Base-by-base conservation (phyloP, 2,797 vertebrate species). In the Sarcophilus harrisii region DNA sequence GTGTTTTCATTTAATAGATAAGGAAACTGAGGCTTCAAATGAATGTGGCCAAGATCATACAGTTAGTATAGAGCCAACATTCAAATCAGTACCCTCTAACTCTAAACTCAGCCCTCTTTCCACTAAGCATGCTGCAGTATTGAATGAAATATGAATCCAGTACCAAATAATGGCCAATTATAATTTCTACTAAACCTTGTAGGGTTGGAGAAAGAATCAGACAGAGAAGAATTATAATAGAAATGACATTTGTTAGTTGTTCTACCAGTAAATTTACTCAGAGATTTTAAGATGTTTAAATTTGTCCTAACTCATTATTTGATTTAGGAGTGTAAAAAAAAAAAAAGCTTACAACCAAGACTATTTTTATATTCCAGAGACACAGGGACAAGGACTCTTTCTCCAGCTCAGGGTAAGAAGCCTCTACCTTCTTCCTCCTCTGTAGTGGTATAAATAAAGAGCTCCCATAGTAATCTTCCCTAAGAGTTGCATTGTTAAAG, bases 401-500 rank as follows among this genome's bases (percentile, higher is more conserved):
- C 91, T 27, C 16, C 96, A 95, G 97, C 0, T 54, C 32, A 92
- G 21, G 49, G 96, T 90, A 92, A 93, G 95, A 97, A 92, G 96
- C 93, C 58, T 95, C n/a, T 93, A 0, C 60, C 96, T 97, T 95
- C 96, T 91, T 58, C 90, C 92, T 13, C 90, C 96, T 97, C 54
- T 1, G 2, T 97, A 97, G 97, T 96, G 96, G 95, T 93, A 96
- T 96, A 97, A 81, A 98, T 94, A 97, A 98, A 98, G 97, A 97
- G 93, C 95, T 98, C 96, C 97, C 10, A 94, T 97, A 96, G 97
- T 97, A 97, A 96, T 97, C 96, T 95, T 97, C 32, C 55, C 97
- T 92, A 45, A 95, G 97, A 96, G 95, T 92, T 96, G 97, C 97
- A 98, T 97, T 98, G 98, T 98, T 98, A 98, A 97, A 96, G 55